A percentile compares a stretch with the other conserved stretches of the same genome.
These are phyloP conservation scores for Phrynocephalus guinanensis DNA, from an alignment of 2,797 vertebrate species.

Conservation along the genomic window DNA sequence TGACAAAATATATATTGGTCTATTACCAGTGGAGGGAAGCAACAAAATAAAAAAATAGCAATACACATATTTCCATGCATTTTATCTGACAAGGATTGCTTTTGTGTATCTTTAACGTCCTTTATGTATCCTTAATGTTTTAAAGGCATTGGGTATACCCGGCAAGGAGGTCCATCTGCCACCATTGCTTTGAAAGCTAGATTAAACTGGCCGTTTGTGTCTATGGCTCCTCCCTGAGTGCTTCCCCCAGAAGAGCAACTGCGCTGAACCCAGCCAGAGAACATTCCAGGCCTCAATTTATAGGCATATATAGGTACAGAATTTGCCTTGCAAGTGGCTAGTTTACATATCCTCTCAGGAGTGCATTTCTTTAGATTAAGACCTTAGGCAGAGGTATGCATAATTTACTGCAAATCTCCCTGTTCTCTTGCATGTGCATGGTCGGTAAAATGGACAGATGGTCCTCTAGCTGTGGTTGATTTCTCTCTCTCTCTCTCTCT, in stretches of 20 bases:
- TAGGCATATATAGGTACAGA: conserved; percentile 17
- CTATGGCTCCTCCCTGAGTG: neutral
- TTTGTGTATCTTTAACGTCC: neutral
- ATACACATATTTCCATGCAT: neutral
- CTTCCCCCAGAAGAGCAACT: neutral
- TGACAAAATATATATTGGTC: conserved; percentile 30
- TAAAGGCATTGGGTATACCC: neutral
- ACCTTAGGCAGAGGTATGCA: conserved; percentile 30
- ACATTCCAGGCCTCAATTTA: neutral
- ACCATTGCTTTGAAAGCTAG: neutral
- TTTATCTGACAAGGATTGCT: neutral
- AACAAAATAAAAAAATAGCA: neutral
- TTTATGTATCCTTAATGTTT: neutral
- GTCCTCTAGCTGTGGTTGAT: conserved; percentile 5
- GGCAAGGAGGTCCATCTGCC: neutral
- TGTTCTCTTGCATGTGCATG: neutral
- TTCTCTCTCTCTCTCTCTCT: conserved; percentile 11
- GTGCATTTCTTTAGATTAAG: conserved; percentile 31
- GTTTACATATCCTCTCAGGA: conserved; percentile 11
- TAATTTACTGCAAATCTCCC: conserved; percentile 36
- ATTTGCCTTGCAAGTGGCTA: conserved; percentile 27
- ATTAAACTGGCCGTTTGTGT: neutral
- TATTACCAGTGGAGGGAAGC: neutral
- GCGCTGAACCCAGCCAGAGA: neutral
- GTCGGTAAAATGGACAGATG: conserved; percentile 4